These are phyloP conservation scores for Vireo altiloquus DNA, from an alignment of 2,113 vertebrate species.

Conservation along the genomic window DNA sequence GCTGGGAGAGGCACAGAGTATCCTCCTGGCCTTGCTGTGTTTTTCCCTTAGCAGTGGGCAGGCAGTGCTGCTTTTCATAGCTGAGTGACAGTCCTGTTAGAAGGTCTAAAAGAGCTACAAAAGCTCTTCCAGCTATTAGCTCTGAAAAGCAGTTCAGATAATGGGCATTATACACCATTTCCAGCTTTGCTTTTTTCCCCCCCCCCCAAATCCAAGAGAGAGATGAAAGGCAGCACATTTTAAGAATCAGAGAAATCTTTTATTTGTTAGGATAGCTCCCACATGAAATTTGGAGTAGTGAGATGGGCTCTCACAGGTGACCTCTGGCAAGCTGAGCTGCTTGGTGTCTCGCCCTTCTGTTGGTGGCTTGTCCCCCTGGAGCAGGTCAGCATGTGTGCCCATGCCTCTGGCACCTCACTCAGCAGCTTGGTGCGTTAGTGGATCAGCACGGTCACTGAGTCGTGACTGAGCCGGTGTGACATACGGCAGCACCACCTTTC, in stretches of 20 bases:
- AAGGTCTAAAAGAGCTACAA: not conserved
- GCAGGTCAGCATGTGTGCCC: not conserved
- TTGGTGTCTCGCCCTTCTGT: not conserved
- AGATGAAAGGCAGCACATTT: not conserved
- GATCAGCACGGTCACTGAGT: not conserved
- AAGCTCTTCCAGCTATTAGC: not conserved
- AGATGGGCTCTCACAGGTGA: not conserved
- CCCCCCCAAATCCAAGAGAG: not conserved
- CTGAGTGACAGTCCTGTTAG: conserved; percentile 16
- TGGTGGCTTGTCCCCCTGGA: not conserved
- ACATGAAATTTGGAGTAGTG: not conserved
- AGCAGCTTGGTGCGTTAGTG: not conserved
- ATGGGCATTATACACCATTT: not conserved
- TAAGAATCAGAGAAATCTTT: not conserved
- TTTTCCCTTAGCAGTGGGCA: conserved; percentile 16
- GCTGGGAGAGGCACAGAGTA: not conserved
- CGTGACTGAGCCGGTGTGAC: not conserved
- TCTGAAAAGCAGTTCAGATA: not conserved
- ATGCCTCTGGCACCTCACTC: not conserved
- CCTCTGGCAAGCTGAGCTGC: not conserved
- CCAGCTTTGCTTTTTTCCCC: not conserved
- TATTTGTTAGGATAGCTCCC: not conserved
- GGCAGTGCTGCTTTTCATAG: not conserved
- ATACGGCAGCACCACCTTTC: not conserved
- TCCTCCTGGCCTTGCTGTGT: conserved; percentile 3